phyloP scores from a whole-genome alignment of 2,113 vertebrate genomes.

The Phycodurus eques region DNA sequence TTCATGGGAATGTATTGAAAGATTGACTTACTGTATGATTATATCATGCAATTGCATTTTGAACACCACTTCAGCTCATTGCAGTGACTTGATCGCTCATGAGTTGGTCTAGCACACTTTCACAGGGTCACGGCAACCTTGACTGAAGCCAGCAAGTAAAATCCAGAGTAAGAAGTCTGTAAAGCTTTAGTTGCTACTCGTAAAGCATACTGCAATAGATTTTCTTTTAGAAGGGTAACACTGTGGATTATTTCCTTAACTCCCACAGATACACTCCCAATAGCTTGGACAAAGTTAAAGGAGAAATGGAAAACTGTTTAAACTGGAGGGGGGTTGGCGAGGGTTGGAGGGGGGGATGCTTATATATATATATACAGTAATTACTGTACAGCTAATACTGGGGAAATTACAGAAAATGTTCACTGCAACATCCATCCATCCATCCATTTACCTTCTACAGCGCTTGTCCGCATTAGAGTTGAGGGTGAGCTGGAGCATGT shows the following conservation, averaged over 20 bases:
- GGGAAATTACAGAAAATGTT: neutral
- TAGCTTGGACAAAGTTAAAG: neutral
- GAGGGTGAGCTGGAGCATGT: no score
- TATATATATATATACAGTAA: no score
- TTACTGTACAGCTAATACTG: no score
- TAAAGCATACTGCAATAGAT: constrained; percentile 8
- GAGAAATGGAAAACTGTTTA: neutral
- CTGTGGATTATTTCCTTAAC: neutral
- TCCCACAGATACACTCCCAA: neutral
- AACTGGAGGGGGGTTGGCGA: no score
- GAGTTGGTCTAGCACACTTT: neutral
- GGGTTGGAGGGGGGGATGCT: no score
- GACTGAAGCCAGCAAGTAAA: neutral
- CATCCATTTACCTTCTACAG: no score
- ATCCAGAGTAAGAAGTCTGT: constrained; percentile 3
- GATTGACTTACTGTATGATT: no score
- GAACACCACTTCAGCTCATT: neutral
- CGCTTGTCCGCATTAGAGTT: no score
- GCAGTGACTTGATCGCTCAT: neutral
- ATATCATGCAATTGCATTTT: neutral
- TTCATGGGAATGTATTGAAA: neutral
- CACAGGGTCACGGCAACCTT: constrained; percentile 4
- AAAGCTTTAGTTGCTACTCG: constrained; percentile 15
- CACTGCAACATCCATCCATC: neutral
- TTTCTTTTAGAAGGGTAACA: neutral